Evolutionary conservation across 1,140 invertebrate genomes (phyloP), one percentile per base, ranked within the genome.

Genomic region (Caerostris darwini): DNA sequence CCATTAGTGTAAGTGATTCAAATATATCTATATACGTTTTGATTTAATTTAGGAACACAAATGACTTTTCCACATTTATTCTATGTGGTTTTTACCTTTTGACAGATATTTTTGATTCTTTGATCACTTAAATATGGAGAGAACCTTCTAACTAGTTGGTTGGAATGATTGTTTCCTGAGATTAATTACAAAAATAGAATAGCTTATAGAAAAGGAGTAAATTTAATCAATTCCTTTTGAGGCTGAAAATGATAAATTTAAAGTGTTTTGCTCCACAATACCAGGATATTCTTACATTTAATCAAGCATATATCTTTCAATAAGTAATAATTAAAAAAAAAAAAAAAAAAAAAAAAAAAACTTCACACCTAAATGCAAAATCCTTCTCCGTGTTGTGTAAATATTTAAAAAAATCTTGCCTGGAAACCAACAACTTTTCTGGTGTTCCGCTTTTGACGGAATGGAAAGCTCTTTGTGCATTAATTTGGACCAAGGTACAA

Each of bases 21-120:
- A 77, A 53, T 77, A 77, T 6, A 50, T 77, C 5, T 56, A 85
- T 17, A 3, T 54, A 81, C 7, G 5, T 94, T 93, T 94, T 94
- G 92, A 94, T 94, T 93, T 93, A 71, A 6, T 14, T n/a, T 94
- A 94, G 85, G 92, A 94, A 94, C 92, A 88, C 89, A 94, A 94
- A 14, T 88, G 92, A 94, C 86, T 94, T 67, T 14, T 71, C 61
- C 86, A 94, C 92, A 89, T n/a, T n/a, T 34, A 87, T 64, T 67
- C 58, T 57, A 54, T 81, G 92, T 81, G 83, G 5, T 57, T 7
- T 61, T 83, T 19, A 14, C 5, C 7, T 88, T 94, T 81, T 64
- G 83, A 57, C 82, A 50, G 61, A 81, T 19, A 57, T 83, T 92
- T 94, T 94, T 94, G 92, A 94, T 94, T 94, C 92, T 69, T 89